These are phyloP conservation scores for Macroglossus sobrinus DNA, from an alignment of 2,113 vertebrate genomes.

Conservation along the genomic window DNA sequence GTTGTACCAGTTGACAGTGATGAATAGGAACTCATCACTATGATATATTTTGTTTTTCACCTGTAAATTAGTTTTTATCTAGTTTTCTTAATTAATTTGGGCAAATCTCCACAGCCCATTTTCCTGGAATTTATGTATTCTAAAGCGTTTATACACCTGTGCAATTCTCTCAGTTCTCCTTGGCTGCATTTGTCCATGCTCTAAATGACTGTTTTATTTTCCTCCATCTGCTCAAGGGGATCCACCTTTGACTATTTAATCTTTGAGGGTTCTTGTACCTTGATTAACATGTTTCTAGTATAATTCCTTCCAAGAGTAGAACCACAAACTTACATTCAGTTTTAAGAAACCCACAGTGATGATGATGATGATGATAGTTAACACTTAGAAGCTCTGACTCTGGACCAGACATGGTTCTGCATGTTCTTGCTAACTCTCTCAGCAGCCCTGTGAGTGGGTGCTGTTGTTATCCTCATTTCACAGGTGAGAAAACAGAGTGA, in stretches of 20 bases:
- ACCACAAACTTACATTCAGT: neutral
- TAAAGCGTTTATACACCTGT: neutral
- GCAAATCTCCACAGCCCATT: neutral
- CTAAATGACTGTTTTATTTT: neutral
- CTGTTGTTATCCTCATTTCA: neutral
- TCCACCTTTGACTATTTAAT: neutral
- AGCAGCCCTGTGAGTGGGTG: neutral
- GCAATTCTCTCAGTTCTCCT: neutral
- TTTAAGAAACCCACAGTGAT: neutral
- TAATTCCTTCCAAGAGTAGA: neutral
- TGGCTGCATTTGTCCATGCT: neutral
- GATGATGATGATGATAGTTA: neutral
- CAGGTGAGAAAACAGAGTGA: neutral
- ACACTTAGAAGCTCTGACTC: neutral
- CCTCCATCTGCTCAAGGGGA: neutral
- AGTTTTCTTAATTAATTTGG: conserved; percentile 35
- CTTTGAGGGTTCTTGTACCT: neutral
- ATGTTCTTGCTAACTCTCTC: neutral
- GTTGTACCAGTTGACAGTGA: neutral
- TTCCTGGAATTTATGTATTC: conserved; percentile 17
- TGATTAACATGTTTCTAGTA: neutral
- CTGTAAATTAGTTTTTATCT: neutral
- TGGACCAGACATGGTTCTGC: neutral
- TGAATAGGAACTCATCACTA: neutral
- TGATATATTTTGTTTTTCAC: neutral